Conservation (phyloP, 1,140 invertebrate species). For the Himalopsyche phryganea region DNA sequence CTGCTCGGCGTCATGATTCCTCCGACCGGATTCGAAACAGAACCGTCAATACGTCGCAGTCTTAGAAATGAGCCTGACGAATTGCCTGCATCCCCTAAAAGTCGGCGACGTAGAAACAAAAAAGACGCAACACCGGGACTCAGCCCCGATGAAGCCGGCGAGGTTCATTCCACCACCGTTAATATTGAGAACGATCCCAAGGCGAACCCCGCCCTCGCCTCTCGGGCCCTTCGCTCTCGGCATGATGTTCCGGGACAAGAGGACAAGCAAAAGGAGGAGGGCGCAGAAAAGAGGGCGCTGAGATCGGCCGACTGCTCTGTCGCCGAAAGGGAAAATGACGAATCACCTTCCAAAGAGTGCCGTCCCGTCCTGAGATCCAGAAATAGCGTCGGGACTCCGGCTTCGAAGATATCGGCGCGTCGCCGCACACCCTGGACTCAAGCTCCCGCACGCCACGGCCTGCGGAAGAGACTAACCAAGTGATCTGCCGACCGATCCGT, state of each 20-base stretch:
- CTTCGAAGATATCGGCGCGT: slow-evolving; percentile 10
- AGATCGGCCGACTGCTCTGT: slow-evolving; percentile 19
- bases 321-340: not conserved
- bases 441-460: slow-evolving; percentile 21
- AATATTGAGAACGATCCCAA: slow-evolving; percentile 18
- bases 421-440: slow-evolving; percentile 24
- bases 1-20: slow-evolving; percentile 11
- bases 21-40: slow-evolving; percentile 11
- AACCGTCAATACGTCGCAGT: slow-evolving; percentile 7
- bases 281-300: slow-evolving; percentile 20
- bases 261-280: slow-evolving; percentile 11
- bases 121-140: slow-evolving; percentile 4
- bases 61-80: slow-evolving; percentile 5
- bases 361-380: slow-evolving; percentile 25
- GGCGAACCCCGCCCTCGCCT: not conserved
- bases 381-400: slow-evolving; percentile 19
- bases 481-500: slow-evolving; percentile 1
- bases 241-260: slow-evolving; percentile 8
- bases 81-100: slow-evolving; percentile 1
- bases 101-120: slow-evolving; percentile 22
- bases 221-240: slow-evolving; percentile 16
- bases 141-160: slow-evolving; percentile 8
- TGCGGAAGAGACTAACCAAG: slow-evolving; percentile 26
- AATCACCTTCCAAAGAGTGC: slow-evolving; percentile 7
- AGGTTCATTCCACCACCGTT: slow-evolving; percentile 30